These are phyloP conservation scores for Tetragonula clypearis DNA, from an alignment of 1,140 invertebrate species.

Conservation along the genomic window DNA sequence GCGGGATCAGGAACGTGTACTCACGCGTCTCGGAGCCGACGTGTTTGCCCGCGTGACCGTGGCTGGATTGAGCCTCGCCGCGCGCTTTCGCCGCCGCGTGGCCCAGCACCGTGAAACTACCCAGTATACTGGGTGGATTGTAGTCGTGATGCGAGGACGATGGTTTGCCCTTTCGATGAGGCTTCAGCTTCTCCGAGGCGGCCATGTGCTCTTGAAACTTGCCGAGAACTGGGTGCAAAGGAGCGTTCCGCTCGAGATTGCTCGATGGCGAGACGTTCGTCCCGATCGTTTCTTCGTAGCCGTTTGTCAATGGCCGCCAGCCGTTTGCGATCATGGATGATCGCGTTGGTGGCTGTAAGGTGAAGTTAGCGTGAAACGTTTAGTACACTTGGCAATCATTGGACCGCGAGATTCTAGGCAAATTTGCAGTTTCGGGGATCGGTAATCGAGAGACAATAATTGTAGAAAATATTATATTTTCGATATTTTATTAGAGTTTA, in stretches of 20 bases:
- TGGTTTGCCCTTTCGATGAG: conserved; percentile 69
- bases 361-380: too few relatives aligned
- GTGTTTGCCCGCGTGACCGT: conserved; percentile 60
- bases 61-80: conserved; percentile 42
- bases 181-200: conserved; percentile 70
- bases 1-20: conserved; percentile 77
- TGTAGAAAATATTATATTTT: too few relatives aligned
- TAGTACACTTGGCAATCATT: too few relatives aligned
- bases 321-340: conserved; percentile 76
- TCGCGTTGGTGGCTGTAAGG: conserved; percentile 65
- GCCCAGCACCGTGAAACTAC: conserved; percentile 79
- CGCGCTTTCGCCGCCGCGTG: conserved; percentile 77
- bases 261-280: conserved; percentile 69
- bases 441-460: too few relatives aligned
- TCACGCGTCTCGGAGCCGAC: conserved; percentile 71
- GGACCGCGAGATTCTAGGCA: too few relatives aligned
- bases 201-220: conserved; percentile 78
- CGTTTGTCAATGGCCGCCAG: conserved; percentile 75
- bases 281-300: conserved; percentile 72
- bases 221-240: conserved; percentile 72
- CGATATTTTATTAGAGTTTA: too few relatives aligned
- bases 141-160: conserved; percentile 66
- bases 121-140: conserved; percentile 79
- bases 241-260: conserved; percentile 66
- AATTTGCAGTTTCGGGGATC: too few relatives aligned